A percentile compares a stretch with the other conserved stretches of the same genome.
Evolutionary conservation across 2,797 vertebrate genomes (phyloP).

Genomic region (Microtus obscurus): DNA sequence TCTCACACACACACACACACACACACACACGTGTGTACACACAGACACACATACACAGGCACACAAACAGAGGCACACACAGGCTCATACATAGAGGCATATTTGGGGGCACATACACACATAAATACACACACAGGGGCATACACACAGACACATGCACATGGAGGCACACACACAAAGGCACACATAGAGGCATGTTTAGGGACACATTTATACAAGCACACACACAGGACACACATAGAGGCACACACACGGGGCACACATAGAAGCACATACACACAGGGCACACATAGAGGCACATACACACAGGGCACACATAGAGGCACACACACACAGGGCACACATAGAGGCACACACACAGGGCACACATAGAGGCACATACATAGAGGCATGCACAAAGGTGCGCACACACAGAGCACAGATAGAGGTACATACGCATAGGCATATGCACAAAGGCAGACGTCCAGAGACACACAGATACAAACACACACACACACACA

Average conservation of each 20-base stretch:
- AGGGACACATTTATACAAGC: too few species aligned
- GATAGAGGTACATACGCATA: neutral
- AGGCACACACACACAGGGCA: neutral
- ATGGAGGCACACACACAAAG: neutral
- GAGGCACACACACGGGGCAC: too few species aligned
- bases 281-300: neutral
- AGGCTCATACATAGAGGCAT: too few species aligned
- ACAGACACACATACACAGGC: neutral
- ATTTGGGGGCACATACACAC: too few species aligned
- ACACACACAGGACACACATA: neutral
- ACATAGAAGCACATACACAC: too few species aligned
- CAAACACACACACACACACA: neutral
- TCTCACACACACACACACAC: neutral
- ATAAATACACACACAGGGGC: neutral
- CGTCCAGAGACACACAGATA: neutral
- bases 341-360: neutral
- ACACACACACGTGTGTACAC: neutral
- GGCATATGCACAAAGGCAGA: neutral
- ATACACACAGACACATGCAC: neutral
- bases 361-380: neutral
- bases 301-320: neutral
- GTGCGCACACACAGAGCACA: neutral
- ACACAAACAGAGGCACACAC: neutral
- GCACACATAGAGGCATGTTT: too few species aligned
- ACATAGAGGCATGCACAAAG: too few species aligned